These are phyloP conservation scores for Falco peregrinus DNA, from an alignment of 2,797 vertebrate species.

Conservation along the genomic window DNA sequence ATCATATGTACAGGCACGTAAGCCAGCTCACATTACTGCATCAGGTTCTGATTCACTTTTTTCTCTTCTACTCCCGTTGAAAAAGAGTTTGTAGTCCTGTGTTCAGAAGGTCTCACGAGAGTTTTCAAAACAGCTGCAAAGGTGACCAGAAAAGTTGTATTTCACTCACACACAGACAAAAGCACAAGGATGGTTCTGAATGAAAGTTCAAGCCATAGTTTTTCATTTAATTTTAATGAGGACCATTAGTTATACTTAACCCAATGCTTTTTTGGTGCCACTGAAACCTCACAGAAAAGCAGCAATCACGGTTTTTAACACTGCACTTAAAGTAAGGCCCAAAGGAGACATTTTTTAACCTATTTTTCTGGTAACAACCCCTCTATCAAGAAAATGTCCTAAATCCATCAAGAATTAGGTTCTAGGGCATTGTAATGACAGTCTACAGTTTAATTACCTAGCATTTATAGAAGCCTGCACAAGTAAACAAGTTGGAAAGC, in stretches of 20 bases:
- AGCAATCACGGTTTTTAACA: not conserved
- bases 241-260: not conserved
- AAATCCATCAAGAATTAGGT: not conserved
- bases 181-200: not conserved
- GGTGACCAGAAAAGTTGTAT: not conserved
- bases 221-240: not conserved
- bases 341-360: not conserved
- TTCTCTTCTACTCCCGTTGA: not conserved
- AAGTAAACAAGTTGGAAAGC: not conserved
- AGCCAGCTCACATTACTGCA: accelerated
- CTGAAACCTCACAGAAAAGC: not conserved
- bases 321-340: not conserved
- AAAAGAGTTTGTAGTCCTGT: not conserved
- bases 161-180: not conserved
- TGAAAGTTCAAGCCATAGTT: not conserved
- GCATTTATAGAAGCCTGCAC: not conserved
- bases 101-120: not conserved
- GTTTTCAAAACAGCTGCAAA: not conserved
- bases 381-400: not conserved
- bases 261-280: not conserved
- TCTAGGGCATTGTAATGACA: not conserved
- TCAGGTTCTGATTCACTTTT: not conserved
- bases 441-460: not conserved
- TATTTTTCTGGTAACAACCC: not conserved
- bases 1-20: not conserved